Evolutionary conservation across 2,113 vertebrate species (phyloP), one percentile per base, ranked within the genome.

Genomic region (Heloderma charlesbogerti): DNA sequence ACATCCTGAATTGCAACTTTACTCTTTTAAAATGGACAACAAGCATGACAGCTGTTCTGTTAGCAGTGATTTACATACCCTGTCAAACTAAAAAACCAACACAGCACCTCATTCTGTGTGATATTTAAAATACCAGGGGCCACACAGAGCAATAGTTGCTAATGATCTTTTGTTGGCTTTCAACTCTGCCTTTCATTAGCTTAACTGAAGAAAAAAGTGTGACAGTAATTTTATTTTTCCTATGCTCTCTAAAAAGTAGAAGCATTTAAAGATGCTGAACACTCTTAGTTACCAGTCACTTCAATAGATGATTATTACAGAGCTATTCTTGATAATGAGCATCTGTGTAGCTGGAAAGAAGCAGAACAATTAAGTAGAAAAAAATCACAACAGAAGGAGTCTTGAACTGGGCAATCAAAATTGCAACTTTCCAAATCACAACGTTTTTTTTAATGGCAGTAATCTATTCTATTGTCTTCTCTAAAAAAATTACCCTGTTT

Each of bases 201-300:
- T 88, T 80, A 88, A 72, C 31, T 45, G 84, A 72, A 48, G 67
- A 92, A 60, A 91, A 86, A 60, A 51, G 88, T 74, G 0, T 3
- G 25, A 31, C 7, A 7, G 43, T 25, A 86, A 84, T 69, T 4
- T 87, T 88, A 0, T 43, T 66, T 31, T 43, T 66, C 72, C 31
- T 43, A 88, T 3, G 88, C 13, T 84, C 82, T 0, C 1, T 89
- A 22, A 83, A 80, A 79, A 69, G 3, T 20, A 91, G 54, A 84
- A 27, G 48, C 80, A 92, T 93, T 91, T 13, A 81, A 40, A 89
- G 91, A 48, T 18, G 10, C 27, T 22, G 20, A 78, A 1, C 0
- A 91, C 87, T 84, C 83, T 51, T n/a, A 79, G 12, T 5, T 92
- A 87, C 67, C 0, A 0, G 12, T 77, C 10, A 84, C 3, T 92